Base-by-base conservation (phyloP, 2,113 vertebrate species). In the Calyptommatus sinebrachiatus region DNA sequence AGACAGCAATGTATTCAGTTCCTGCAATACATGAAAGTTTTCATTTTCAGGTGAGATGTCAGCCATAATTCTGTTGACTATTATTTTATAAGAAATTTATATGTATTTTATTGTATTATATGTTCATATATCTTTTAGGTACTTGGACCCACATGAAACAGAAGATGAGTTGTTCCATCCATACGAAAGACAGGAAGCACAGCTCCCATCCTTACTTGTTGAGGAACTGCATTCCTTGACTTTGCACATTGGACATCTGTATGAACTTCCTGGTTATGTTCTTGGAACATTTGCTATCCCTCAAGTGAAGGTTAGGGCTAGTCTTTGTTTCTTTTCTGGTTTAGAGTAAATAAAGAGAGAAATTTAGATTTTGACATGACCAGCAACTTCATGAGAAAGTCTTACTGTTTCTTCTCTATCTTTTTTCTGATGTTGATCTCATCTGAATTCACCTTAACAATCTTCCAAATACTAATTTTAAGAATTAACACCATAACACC, bases 21-120 rank as follows among this genome's bases (percentile, higher is more conserved):
- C 91, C 94, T 99, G 86, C 96, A 97, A 84, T 99, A 99, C 86
- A 91, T 99, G 73, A 99, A 98, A 92, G 96, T 97, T 87, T 99
- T 97, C 89, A 81, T 98, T 89, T 95, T 97, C 94, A 99, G 98
- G 98, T 99, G 94, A 87, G 93, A 83, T 76, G 14, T 62, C 79
- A 79, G 8, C 48, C 24, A 18, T 8, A 78, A 0, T 85, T 81
- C 28, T 82, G 75, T 89, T 69, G 71, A 16, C 53, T 57, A 18
- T 57, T 57, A 46, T 78, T 24, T 84, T 48, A 79, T 81, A 29
- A 24, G 26, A 60, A 41, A 0, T 0, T 84, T 57, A 79, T 68
- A 48, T 66, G 5, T n/a, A 71, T 84, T 78, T 21, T 57, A 5
- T 71, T 71, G 41, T 66, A 81, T 2, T 82, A n/a, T 57, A 21